Evolutionary conservation across 1,140 invertebrate species (phyloP), one percentile per base, ranked within the genome.

Genomic region (Vanessa atalanta): DNA sequence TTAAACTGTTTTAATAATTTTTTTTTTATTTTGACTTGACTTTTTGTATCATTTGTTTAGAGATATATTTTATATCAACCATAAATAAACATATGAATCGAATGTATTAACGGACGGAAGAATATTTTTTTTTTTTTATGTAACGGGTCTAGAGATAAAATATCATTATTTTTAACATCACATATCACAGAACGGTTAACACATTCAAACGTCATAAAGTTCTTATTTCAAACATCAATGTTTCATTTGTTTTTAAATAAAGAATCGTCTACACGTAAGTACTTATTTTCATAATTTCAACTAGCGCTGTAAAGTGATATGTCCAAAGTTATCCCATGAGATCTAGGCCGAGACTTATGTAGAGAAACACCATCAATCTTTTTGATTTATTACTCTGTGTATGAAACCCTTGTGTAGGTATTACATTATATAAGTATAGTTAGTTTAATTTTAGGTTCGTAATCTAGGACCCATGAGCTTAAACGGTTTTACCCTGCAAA

Each of bases 301-400:
- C 37, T 66, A 65, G 23, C 16, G 26, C 26, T 61, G 68, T 63
- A 63, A 64, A 70, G 47, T 63, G 68, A 70, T 70, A 70, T 63
- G 68, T 50, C 60, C 68, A 57, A 66, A 66, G 51, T 66, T 73
- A 69, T 77, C 70, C 67, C 70, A 37, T 51, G 75, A 72, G 70
- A 73, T 77, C 47, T 69, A 51, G 68, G 68, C 61, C 70, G 61
- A 65, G 66, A 65, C 57, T 61, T 61, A 9, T 73, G 66, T 66
- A 64, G 74, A 71, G 61, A 50, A 60, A 66, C 69, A 65, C 70
- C 72, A 82, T 82, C 73, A 77, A 80, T 82, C 79, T 82, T 79
- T 80, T 76, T 82, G 79, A 82, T 82, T 79, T 80, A 82, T 82
- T 70, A 72, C 73, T 66, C 23, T 71, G 73, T 77, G 70, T 66